Base-by-base conservation (phyloP, 2,888 invertebrate genomes). In the Ochropleura plecta region DNA sequence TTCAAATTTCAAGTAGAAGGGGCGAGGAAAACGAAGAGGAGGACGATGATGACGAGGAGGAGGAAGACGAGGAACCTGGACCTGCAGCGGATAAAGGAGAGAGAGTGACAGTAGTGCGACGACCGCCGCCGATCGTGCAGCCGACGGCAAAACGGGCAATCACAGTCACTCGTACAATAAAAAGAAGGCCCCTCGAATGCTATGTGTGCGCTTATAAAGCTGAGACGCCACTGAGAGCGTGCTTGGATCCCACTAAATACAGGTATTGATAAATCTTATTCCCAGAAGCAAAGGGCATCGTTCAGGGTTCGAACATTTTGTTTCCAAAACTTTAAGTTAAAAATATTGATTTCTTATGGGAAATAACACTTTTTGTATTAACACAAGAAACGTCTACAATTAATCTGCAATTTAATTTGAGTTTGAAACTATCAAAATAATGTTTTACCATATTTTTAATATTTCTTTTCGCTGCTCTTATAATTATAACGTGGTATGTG, bases 221-320 rank as follows among this genome's bases (percentile, higher is more conserved):
- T 0, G 95, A 95, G 51, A 91, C 92, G 2, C 93, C 93, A 8
- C 76, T 94, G 0, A 90, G 91, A 79, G 92, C 95, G 0, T 96
- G 96, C 70, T 81, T 96, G 80, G 96, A 96, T 86, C 96, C 96
- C 7, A 90, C 92, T 2, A 96, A 95, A 88, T 93, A 91, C 83
- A 95, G 94, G 96, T 95, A 83, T 60, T 57, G 55, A 30, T 4
- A 0, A 9, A 48, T 44, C 62, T 16, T 3, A 44, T 40, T 57
- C 7, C 2, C 8, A 16, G 14, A 57, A 57, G 55, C 20, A 20
- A 55, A 55, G 55, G 57, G 7, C 14, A 14, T 57, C 55, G 20
- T 12, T 55, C 53, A 10, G n/a, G 9, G n/a, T 53, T 55, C 30
- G 57, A 57, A 57, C 1, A 16, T 30, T 8, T 30, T 59, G 57